Base-by-base conservation (phyloP, 1,140 invertebrate species). In the Agrypnia vestita region DNA sequence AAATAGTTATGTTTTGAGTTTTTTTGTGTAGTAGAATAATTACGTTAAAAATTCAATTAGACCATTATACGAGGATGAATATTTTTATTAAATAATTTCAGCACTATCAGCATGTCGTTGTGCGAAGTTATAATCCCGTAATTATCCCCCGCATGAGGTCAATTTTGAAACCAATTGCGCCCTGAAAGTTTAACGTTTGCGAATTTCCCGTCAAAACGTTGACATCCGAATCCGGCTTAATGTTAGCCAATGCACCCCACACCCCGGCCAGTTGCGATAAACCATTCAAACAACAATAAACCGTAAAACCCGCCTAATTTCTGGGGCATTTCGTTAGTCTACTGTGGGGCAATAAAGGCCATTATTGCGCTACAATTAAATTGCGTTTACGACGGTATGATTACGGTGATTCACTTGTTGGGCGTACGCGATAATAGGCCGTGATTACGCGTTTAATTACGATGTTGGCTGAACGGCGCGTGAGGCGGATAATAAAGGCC, bases 371-470 rank as follows among this genome's bases (percentile, higher is more conserved):
- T 46, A 17, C 71, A 59, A 17, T 55, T 51, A 61, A 49, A 62
- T n/a, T 17, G 46, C 62, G 25, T 78, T 78, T 55, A 49, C 64
- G 21, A 47, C 13, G 15, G 25, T 4, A 44, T 61, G 35, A 19
- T 12, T 25, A 51, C 35, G 15, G 55, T 47, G 21, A 69, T 25
- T 56, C 11, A 11, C 17, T 51, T 17, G 51, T 53, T 19, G 19
- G 69, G 19, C 19, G 51, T 53, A 56, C n/a, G 53, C 19, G 35
- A 79, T 79, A 79, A 80, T 80, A 55, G 6, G n/a, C 77, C 55
- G 11, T 79, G 59, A 79, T 79, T 69, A 69, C 61, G 8, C 17
- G 25, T 55, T 74, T 21, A 55, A 74, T 74, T 21, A 56, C 49
- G 51, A 15, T 56, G 72, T n/a, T 13, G 35, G 53, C 19, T 55